These are phyloP conservation scores for Pediacus dermestoides DNA, from an alignment of 2,888 invertebrate species.

Conservation along the genomic window DNA sequence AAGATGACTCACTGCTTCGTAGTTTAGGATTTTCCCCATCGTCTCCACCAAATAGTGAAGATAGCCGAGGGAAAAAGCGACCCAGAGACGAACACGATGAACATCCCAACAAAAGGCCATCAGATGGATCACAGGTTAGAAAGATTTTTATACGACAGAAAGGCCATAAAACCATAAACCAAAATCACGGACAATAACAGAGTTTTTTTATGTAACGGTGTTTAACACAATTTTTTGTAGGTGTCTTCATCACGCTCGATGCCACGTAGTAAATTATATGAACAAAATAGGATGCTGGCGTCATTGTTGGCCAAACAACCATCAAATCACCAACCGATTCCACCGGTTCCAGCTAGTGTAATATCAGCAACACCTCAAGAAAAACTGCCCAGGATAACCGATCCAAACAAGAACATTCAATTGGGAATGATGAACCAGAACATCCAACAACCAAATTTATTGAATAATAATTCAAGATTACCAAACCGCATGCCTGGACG, in stretches of 20 bases:
- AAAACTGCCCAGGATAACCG: slow-evolving; percentile 54
- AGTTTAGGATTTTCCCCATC: slow-evolving; percentile 59
- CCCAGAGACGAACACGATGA: slow-evolving; percentile 62
- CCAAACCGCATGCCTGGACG: slow-evolving; percentile 36
- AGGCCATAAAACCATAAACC: too few species aligned
- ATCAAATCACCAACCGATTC: slow-evolving; percentile 57
- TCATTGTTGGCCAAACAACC: slow-evolving; percentile 73
- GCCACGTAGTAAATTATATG: slow-evolving; percentile 67
- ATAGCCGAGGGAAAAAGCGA: slow-evolving; percentile 56
- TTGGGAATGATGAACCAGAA: slow-evolving; percentile 28
- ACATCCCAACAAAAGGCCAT: slow-evolving; percentile 48
- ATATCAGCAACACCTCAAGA: slow-evolving; percentile 70
- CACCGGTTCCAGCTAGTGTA: slow-evolving; percentile 62
- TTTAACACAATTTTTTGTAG: slow-evolving; percentile 16
- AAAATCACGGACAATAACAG: not conserved
- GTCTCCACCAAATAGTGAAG: slow-evolving; percentile 52
- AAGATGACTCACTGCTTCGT: slow-evolving; percentile 55
- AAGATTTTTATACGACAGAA: not conserved
- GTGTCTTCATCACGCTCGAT: slow-evolving; percentile 45
- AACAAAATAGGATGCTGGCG: slow-evolving; percentile 83
- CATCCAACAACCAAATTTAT: slow-evolving; percentile 25
- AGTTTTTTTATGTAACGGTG: not conserved
- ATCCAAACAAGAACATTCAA: slow-evolving; percentile 35
- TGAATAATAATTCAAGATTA: slow-evolving; percentile 21
- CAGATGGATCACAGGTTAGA: slow-evolving; percentile 45